Conservation (phyloP, 2,888 invertebrate genomes). For the Chymomyza fuscimana region DNA sequence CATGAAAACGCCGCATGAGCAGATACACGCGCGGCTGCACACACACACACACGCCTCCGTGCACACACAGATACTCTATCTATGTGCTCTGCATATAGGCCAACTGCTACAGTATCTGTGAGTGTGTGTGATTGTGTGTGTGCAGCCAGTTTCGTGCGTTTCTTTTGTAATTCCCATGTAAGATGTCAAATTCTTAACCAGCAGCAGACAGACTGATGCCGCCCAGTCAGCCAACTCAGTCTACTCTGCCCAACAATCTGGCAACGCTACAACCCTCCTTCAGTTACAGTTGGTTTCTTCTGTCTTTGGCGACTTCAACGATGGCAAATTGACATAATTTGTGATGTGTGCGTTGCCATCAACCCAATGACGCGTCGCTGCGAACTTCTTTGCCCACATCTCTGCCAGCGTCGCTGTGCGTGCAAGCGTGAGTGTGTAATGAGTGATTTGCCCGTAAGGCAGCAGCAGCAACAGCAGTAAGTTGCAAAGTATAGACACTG, state of each 20-base stretch:
- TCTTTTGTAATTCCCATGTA: conserved; percentile 75
- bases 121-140: conserved; percentile 25
- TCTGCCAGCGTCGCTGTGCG: conserved; percentile 32
- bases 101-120: neutral
- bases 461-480: conserved; percentile 19
- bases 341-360: conserved; percentile 51
- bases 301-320: conserved; percentile 24
- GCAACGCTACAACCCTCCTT: neutral
- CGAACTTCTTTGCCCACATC: neutral
- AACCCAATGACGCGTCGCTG: conserved; percentile 4
- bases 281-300: conserved; percentile 31
- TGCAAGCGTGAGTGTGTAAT: conserved; percentile 69
- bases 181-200: conserved; percentile 66
- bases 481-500: neutral
- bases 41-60: conserved; percentile 32
- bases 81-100: conserved; percentile 7
- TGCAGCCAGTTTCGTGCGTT: conserved; percentile 69
- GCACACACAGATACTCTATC: conserved; percentile 11
- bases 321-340: conserved; percentile 69
- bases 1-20: conserved; percentile 59
- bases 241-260: neutral
- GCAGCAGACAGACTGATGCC: conserved; percentile 22
- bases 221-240: neutral
- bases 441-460: conserved; percentile 70
- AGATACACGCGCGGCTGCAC: conserved; percentile 7